Conservation (phyloP, 1,140 invertebrate genomes). For the Panagrolaimus sp. region DNA sequence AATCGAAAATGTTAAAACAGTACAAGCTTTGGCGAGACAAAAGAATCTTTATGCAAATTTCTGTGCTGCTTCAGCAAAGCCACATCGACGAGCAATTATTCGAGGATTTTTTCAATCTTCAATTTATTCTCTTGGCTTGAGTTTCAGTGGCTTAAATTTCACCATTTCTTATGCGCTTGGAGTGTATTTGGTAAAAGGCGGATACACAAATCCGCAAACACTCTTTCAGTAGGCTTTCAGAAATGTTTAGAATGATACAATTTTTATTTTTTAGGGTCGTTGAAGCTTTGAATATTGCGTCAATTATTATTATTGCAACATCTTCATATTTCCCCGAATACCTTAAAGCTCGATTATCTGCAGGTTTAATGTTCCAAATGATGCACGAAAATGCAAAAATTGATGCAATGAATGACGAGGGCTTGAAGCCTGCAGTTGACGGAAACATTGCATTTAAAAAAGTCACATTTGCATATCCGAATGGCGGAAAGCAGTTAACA, state of each 20-base stretch:
- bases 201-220: slow-evolving; percentile 16
- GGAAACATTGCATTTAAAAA: slow-evolving; percentile 23
- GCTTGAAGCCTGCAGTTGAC: slow-evolving; percentile 25
- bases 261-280: slow-evolving; percentile 40
- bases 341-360: slow-evolving; percentile 59
- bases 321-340: slow-evolving; percentile 61
- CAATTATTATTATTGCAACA: slow-evolving; percentile 56
- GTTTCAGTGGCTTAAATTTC: slow-evolving; percentile 23
- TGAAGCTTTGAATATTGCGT: slow-evolving; percentile 49
- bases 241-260: background rate
- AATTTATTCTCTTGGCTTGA: slow-evolving; percentile 19
- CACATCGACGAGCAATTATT: slow-evolving; percentile 18
- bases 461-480: slow-evolving; percentile 27
- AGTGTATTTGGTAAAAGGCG: slow-evolving; percentile 18
- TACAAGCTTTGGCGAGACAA: slow-evolving; percentile 23
- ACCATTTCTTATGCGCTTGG: slow-evolving; percentile 15
- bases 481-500: slow-evolving; percentile 15
- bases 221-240: slow-evolving; percentile 21
- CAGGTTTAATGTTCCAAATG: slow-evolving; percentile 52
- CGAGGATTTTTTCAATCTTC: slow-evolving; percentile 23
- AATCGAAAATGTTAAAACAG: slow-evolving; percentile 26
- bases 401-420: slow-evolving; percentile 51
- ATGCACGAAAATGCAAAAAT: slow-evolving; percentile 58
- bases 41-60: slow-evolving; percentile 14
- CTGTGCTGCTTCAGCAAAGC: slow-evolving; percentile 13